Evolutionary conservation across 2,888 invertebrate species (phyloP).

Genomic region (Phoronis australis): DNA sequence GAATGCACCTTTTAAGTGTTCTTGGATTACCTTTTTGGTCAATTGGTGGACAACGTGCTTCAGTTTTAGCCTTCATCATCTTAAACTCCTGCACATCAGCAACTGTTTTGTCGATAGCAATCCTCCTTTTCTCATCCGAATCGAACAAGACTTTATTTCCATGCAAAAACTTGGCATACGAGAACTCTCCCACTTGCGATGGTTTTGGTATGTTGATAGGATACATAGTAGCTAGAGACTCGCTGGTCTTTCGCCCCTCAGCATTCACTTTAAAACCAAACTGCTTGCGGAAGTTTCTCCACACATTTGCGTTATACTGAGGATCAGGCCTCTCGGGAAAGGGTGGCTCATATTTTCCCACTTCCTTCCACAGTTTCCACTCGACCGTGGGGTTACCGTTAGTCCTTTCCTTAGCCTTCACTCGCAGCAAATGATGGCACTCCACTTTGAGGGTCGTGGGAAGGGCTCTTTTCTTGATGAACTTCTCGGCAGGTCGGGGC

Average conservation of each 20-base stretch:
- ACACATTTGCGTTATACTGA: conserved; percentile 48
- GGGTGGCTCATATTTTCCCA: conserved; percentile 44
- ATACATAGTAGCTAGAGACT: conserved; percentile 47
- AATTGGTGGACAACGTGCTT: conserved; percentile 46
- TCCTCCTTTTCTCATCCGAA: conserved; percentile 28
- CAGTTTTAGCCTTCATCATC: conserved; percentile 32
- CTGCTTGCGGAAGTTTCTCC: conserved; percentile 47
- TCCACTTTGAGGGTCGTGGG: conserved; percentile 41
- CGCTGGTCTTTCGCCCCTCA: conserved; percentile 37
- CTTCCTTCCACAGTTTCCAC: conserved; percentile 47
- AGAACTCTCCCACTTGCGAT: conserved; percentile 25
- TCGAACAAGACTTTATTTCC: conserved; percentile 42
- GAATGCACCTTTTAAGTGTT: too few species aligned
- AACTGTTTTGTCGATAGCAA: conserved; percentile 35
- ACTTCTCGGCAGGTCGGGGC: conserved; percentile 37
- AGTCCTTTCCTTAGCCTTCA: conserved; percentile 18
- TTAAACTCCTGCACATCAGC: conserved; percentile 38
- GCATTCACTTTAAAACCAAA: conserved; percentile 37
- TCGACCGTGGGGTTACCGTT: conserved; percentile 32
- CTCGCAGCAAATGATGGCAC: conserved; percentile 41
- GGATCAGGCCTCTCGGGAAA: conserved; percentile 36
- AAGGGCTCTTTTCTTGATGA: conserved; percentile 28
- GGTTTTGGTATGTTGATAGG: conserved; percentile 49
- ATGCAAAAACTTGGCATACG: conserved; percentile 40
- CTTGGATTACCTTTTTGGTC: conserved; percentile 45